Conservation (phyloP, 2,113 vertebrate species). For the Siniperca knerii region DNA sequence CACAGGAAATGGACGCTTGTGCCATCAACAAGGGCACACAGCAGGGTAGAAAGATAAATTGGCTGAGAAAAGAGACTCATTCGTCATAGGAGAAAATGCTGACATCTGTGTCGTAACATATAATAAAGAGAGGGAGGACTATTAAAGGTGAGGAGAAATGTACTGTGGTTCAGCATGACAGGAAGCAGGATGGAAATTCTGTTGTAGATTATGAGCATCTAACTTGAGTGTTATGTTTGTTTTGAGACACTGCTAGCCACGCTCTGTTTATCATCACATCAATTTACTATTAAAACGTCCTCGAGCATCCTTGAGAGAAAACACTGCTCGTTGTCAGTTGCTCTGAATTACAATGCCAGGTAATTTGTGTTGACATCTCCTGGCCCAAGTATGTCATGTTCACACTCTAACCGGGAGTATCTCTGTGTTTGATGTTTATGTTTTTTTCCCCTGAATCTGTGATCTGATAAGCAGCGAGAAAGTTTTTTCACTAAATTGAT, state of each 20-base stretch:
- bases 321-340: not conserved
- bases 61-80: constrained; percentile 39
- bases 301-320: constrained; percentile 16
- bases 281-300: constrained; percentile 20
- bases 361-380: not conserved
- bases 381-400: not conserved
- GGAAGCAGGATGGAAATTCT: not conserved
- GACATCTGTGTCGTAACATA: constrained; percentile 50
- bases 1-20: constrained; percentile 51
- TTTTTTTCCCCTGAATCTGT: not conserved
- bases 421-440: not conserved
- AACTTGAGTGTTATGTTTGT: constrained; percentile 10
- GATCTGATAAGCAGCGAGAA: not conserved
- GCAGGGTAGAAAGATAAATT: constrained; percentile 63
- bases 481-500: not conserved
- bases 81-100: constrained; percentile 64
- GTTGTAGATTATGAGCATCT: constrained; percentile 35
- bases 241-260: not conserved
- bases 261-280: constrained; percentile 18
- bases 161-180: not conserved
- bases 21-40: constrained; percentile 49
- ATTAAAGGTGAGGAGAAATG: constrained; percentile 41
- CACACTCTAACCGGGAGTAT: not conserved
- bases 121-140: constrained; percentile 34
- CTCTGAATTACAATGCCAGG: not conserved